Evolutionary conservation across 2,113 vertebrate genomes (phyloP).

Genomic region (Triplophysa tibetana): DNA sequence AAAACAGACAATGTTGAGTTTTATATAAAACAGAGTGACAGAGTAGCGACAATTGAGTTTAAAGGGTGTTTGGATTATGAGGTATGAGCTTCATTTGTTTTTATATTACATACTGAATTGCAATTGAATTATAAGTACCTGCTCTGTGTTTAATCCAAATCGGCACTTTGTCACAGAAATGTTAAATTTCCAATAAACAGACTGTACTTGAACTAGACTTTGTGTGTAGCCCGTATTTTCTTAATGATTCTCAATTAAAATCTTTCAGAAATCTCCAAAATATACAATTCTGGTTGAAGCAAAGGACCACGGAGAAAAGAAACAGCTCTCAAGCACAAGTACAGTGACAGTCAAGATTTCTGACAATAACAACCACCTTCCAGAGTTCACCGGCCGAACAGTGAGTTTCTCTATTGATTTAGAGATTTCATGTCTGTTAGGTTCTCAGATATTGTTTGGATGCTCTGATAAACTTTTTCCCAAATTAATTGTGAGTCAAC

Average conservation of each 20-base stretch:
- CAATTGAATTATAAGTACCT: too few species aligned
- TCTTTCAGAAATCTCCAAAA: slow-evolving; percentile 63
- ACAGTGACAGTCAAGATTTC: slow-evolving; percentile 63
- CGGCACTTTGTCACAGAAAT: too few species aligned
- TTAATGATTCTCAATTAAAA: neutral
- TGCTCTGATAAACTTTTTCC: neutral
- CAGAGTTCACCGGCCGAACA: slow-evolving; percentile 62
- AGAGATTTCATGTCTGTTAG: neutral
- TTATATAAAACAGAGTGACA: neutral
- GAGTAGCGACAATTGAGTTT: slow-evolving; percentile 60
- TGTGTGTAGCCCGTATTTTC: too few species aligned
- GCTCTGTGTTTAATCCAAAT: too few species aligned
- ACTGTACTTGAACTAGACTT: too few species aligned
- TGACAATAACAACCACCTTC: slow-evolving; percentile 74
- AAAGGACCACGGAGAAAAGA: slow-evolving; percentile 65
- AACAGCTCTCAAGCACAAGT: slow-evolving; percentile 63
- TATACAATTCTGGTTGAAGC: slow-evolving; percentile 69
- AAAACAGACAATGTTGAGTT: slow-evolving; percentile 61
- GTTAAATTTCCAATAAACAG: too few species aligned
- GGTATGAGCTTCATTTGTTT: slow-evolving; percentile 53
- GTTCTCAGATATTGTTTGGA: neutral
- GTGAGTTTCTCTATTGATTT: slow-evolving; percentile 38
- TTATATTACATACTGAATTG: neutral
- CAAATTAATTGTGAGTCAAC: neutral
- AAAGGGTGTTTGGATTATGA: slow-evolving; percentile 72